Evolutionary conservation across 1,140 invertebrate genomes (phyloP).

Genomic region (Asbolus verrucosus): DNA sequence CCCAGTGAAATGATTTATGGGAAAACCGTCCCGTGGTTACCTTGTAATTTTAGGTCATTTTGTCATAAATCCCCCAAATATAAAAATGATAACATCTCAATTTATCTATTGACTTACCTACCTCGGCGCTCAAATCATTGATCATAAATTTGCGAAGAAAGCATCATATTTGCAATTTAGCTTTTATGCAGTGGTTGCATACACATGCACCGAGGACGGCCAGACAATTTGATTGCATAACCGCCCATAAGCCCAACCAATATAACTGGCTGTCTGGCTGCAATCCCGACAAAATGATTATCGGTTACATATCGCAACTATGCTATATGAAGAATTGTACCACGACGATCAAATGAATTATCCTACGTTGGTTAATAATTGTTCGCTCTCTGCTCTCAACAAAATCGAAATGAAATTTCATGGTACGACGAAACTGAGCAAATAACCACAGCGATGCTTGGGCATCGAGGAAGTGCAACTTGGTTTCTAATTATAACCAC

Average conservation of each 20-base stretch:
- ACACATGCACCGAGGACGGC: constrained; percentile 40
- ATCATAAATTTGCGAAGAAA: constrained; percentile 53
- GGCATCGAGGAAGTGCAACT: constrained; percentile 39
- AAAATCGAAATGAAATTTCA: constrained; percentile 38
- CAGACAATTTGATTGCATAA: neutral
- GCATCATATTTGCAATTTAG: constrained; percentile 54
- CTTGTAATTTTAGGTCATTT: constrained; percentile 21
- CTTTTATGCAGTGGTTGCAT: constrained; percentile 50
- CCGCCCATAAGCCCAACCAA: neutral
- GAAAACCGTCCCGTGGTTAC: neutral
- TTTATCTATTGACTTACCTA: constrained; percentile 57
- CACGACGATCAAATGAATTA: constrained; percentile 48
- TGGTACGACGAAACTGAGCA: constrained; percentile 23
- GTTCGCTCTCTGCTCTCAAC: constrained; percentile 18
- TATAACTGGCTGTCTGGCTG: constrained; percentile 29
- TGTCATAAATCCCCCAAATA: constrained; percentile 25
- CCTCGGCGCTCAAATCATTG: constrained; percentile 47
- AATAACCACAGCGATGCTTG: constrained; percentile 31
- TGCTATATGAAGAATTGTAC: constrained; percentile 52
- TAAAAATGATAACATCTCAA: constrained; percentile 56
- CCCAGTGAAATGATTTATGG: constrained; percentile 27
- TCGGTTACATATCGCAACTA: constrained; percentile 54
- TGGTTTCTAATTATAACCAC: constrained; percentile 44
- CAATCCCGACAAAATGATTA: constrained; percentile 56
- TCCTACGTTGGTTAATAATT: constrained; percentile 39